Evolutionary conservation across 2,888 invertebrate genomes (phyloP), one percentile per base, ranked within the genome.

Genomic region (Brachynemurus nebulosus): DNA sequence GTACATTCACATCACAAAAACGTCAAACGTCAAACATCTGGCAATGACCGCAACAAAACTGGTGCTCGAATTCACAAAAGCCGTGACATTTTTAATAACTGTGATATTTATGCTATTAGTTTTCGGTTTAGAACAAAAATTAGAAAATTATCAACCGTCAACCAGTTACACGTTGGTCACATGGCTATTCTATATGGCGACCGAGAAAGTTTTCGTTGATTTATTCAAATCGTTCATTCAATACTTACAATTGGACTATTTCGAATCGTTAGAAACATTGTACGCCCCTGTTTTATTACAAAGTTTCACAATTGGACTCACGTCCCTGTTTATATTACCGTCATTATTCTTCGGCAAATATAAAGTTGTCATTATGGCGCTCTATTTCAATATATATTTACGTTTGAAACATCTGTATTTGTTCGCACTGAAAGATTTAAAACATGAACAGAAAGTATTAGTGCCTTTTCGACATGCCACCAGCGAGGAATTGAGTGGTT

Each of bases 31-130:
- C 45, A 78, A 80, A 53, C 85, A 85, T 59, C 72, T 85, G 44
- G 84, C 84, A 21, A 81, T 85, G 81, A 79, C 83, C 3, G 79
- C 83, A 1, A 85, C 84, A 1, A 84, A 84, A 61, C 78, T 85
- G 45, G 83, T 84, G 7, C 67, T 85, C 42, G 84, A 85, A 59
- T 83, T 84, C 79, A 84, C 84, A 12, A 85, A 85, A 63, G 83
- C 83, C 0, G 77, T 85, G 39, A 84, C 84, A 0, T 85, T 84
- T 55, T 70, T 82, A 21, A 80, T 84, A 23, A 85, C 84, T 0
- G 71, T 84, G 30, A 82, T 80, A 1, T 85, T 83, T 56, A 76
- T 82, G 63, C 67, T 85, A 9, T 67, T 85, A 3, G 80, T 82
- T 1, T 75, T 85, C 39, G 82, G 82, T 2, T 60, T 84, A 46